These are phyloP conservation scores for Ischnura elegans DNA, from an alignment of 2,888 invertebrate genomes.

Conservation along the genomic window DNA sequence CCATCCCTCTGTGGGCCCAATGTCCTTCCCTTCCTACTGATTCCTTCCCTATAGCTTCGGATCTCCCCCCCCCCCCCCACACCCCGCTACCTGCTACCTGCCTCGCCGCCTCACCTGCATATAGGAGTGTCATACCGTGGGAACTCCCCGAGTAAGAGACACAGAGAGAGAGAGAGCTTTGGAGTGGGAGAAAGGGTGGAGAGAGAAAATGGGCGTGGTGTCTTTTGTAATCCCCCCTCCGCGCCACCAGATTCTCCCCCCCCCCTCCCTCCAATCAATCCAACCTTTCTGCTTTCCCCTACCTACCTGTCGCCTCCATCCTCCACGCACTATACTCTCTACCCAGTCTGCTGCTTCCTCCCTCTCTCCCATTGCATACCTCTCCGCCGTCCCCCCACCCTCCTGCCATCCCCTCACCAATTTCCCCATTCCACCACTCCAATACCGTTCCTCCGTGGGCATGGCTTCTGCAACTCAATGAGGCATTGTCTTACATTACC, in stretches of 20 bases:
- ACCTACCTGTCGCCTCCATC: conserved; percentile 74
- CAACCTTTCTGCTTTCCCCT: conserved; percentile 33
- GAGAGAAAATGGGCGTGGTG: conserved; percentile 41
- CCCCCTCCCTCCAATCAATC: not conserved
- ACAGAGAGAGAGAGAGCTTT: not conserved
- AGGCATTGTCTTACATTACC: conserved; percentile 55
- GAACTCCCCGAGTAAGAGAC: not conserved
- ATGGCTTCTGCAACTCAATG: conserved; percentile 70
- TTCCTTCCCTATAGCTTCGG: conserved; percentile 67
- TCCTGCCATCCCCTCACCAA: conserved; percentile 64
- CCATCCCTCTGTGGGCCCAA: not conserved
- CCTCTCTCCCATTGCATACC: conserved; percentile 69
- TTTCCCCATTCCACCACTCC: conserved; percentile 70
- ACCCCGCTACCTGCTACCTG: conserved; percentile 48
- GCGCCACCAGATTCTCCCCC: conserved; percentile 17
- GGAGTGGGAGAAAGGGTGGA: not conserved
- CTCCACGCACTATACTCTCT: conserved; percentile 70
- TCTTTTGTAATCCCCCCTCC: conserved; percentile 54
- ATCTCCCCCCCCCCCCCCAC: conserved; percentile 69
- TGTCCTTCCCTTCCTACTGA: conserved; percentile 23
- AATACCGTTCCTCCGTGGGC: conserved; percentile 70
- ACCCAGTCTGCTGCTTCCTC: conserved; percentile 72
- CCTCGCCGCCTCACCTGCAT: conserved; percentile 56
- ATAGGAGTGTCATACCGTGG: conserved; percentile 64
- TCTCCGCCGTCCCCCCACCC: conserved; percentile 69